Conservation (phyloP, 1,140 invertebrate genomes). For the Zaprionus nigranus region DNA sequence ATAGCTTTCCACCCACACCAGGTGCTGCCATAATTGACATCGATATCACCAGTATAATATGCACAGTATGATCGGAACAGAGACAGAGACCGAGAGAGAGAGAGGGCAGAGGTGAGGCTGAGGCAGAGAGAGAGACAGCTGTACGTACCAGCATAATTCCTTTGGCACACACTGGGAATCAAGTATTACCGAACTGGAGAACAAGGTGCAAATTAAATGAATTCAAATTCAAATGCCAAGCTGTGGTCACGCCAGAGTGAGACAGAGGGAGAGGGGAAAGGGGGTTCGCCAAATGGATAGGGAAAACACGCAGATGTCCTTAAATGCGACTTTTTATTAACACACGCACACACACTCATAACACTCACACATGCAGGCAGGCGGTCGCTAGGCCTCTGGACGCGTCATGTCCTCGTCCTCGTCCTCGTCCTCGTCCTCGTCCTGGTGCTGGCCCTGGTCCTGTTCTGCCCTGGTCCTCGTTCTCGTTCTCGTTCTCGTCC, state of each 20-base stretch:
- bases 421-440: constrained; percentile 1
- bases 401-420: constrained; percentile 17
- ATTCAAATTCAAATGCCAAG: constrained; percentile 74
- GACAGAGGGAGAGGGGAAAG: constrained; percentile 15
- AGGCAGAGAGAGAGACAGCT: constrained; percentile 19
- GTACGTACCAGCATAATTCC: constrained; percentile 48
- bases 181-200: constrained; percentile 68
- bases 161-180: constrained; percentile 36
- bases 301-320: constrained; percentile 70
- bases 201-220: constrained; percentile 81
- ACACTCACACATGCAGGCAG: neutral
- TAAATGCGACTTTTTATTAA: constrained; percentile 48
- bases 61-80: neutral
- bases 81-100: neutral
- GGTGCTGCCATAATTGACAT: neutral
- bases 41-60: constrained; percentile 21
- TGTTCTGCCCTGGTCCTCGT: no score
- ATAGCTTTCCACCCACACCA: neutral
- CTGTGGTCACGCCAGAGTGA: constrained; percentile 45
- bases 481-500: neutral
- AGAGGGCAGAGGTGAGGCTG: neutral
- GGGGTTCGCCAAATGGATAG: constrained; percentile 50
- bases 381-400: constrained; percentile 15
- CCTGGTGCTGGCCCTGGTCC: neutral
- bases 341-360: constrained; percentile 15